Evolutionary conservation across 1,140 invertebrate species (phyloP), one percentile per base, ranked within the genome.

Genomic region (Anadara kagoshimensis): DNA sequence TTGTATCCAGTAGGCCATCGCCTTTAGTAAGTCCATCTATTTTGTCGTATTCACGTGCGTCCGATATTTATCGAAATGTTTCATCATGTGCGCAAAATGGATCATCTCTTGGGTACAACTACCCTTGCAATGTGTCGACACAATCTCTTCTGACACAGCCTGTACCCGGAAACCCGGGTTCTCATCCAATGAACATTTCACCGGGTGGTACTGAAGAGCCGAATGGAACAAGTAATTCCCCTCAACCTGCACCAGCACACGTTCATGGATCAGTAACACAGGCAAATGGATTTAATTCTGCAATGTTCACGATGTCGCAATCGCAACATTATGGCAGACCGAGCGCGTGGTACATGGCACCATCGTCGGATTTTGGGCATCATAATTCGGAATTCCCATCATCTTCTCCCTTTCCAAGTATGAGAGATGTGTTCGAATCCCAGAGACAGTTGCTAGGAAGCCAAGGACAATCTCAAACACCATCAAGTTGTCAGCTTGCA

Each of bases 271-370:
- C 75, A 41, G 49, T 81, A 51, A 63, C 83, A 53, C 80, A 82
- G 41, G 58, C 79, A 29, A 86, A 85, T 66, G 79, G 82, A 26
- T 67, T 86, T 0, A 80, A 73, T 41, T 68, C 78, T 20, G 69
- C 78, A 10, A 82, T 85, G 78, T 85, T 83, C 62, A 74, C 79
- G 16, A 76, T 80, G 63, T 76, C 79, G 10, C 85, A 84, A 51
- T 65, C 66, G 20, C 77, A 75, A 53, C 41, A 74, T 5, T 85
- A 85, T 58, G 67, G 80, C 0, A 78, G 84, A 54, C 64, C 81
- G 22, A 85, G 83, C 62, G 75, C 82, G 18, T 87, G 84, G 84
- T 87, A 87, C 54, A 83, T 87, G 77, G 65, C 83, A 22, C 78
- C 83, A 4, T 49, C 81, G 3, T n/a, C 79, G 5, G 83, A 86